Evolutionary conservation across 2,888 invertebrate species (phyloP).

Genomic region (Barypeithes pellucidus): DNA sequence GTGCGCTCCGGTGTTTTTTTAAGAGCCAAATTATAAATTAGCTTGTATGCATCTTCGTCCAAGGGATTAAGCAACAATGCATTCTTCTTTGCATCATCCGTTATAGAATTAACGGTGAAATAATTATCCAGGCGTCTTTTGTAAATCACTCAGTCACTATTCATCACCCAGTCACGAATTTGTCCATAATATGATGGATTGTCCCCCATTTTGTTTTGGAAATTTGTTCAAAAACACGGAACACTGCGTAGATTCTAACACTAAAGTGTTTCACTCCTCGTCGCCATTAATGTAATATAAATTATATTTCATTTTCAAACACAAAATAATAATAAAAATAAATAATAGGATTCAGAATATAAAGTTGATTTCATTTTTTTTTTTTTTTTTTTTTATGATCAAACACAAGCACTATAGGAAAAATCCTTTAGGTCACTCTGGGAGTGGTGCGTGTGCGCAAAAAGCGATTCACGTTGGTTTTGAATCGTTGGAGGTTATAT

Average conservation of each 20-base stretch:
- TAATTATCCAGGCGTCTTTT: not conserved
- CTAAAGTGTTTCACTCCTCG: not conserved
- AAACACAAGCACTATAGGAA: no score
- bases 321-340: no score
- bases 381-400: no score
- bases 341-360: no score
- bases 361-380: no score
- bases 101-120: not conserved
- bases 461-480: no score
- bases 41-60: not conserved
- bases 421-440: no score
- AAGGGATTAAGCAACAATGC: not conserved
- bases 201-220: not conserved
- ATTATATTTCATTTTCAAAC: no score
- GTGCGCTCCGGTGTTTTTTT: not conserved
- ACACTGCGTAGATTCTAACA: not conserved
- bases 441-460: no score
- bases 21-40: not conserved
- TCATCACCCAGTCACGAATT: not conserved
- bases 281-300: no score
- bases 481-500: no score
- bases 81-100: not conserved
- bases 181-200: not conserved
- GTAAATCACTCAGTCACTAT: not conserved
- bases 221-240: not conserved